A percentile compares a stretch with the other conserved stretches of the same genome.
Conservation (phyloP, 1,140 invertebrate species). For the Sogatella furcifera region DNA sequence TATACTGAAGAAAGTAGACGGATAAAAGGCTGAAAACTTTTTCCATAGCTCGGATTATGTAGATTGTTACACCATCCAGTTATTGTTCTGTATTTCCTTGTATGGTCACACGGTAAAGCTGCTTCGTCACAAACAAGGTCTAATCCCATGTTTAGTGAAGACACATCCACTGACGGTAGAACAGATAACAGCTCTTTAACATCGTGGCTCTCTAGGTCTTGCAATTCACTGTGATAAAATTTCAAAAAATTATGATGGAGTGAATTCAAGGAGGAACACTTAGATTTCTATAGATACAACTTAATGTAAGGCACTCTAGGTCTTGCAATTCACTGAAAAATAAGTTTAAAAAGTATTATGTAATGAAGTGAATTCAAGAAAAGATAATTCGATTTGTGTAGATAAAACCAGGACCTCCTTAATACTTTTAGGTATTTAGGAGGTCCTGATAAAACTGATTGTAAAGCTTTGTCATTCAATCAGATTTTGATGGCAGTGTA, state of each 20-base stretch:
- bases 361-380: no score
- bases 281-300: no score
- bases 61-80: conserved; percentile 90
- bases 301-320: no score
- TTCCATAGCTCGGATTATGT: conserved; percentile 71
- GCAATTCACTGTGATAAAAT: conserved; percentile 25
- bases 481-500: no score
- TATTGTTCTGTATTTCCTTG: conserved; percentile 64
- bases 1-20: conserved; percentile 76
- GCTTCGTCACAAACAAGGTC: conserved; percentile 28
- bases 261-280: no score
- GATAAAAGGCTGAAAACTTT: conserved; percentile 74
- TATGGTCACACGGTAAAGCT: conserved; percentile 57
- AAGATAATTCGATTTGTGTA: no score
- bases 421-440: no score
- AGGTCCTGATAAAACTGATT: no score
- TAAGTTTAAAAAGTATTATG: no score
- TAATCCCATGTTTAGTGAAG: conserved; percentile 32
- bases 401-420: no score
- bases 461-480: no score
- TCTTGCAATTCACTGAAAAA: no score
- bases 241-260: not conserved
- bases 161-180: conserved; percentile 34
- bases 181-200: conserved; percentile 34
- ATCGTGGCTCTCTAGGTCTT: conserved; percentile 32